Percentiles rank a stretch among this genome's conserved stretches.
These are phyloP conservation scores for Pelodiscus sinensis DNA, from an alignment of 2,113 vertebrate species.

Conservation along the genomic window DNA sequence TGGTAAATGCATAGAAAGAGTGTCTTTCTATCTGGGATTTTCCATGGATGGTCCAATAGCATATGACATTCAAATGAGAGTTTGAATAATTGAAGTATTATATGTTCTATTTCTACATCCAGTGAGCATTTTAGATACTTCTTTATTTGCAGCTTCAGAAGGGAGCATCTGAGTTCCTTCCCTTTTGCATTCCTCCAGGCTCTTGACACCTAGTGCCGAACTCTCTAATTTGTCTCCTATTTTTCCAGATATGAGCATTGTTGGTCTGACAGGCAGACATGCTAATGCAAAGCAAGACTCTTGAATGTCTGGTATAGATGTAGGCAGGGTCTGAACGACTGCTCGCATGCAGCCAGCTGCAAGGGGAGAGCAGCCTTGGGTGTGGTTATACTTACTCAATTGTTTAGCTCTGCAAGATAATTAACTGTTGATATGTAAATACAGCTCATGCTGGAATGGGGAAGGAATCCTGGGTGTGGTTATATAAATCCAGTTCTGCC, in stretches of 20 bases:
- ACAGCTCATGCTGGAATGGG: no score
- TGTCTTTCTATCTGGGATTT: conserved; percentile 78
- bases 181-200: not conserved
- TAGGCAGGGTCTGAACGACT: no score
- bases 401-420: no score
- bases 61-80: conserved; percentile 59
- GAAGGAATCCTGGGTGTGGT: no score
- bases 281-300: not conserved
- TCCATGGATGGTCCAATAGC: conserved; percentile 74
- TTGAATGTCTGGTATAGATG: not conserved
- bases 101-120: not conserved
- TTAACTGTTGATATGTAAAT: no score
- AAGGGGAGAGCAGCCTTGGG: no score
- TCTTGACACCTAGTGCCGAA: not conserved
- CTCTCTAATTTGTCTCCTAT: not conserved
- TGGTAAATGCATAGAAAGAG: conserved; percentile 63
- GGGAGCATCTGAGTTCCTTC: not conserved
- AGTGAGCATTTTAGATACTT: not conserved
- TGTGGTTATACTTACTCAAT: no score
- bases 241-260: not conserved
- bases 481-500: no score
- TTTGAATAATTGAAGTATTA: not conserved
- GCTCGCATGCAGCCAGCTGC: no score
- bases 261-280: not conserved
- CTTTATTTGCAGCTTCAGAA: not conserved